Base-by-base conservation (phyloP, 2,797 vertebrate species). In the Labeo calbasu region DNA sequence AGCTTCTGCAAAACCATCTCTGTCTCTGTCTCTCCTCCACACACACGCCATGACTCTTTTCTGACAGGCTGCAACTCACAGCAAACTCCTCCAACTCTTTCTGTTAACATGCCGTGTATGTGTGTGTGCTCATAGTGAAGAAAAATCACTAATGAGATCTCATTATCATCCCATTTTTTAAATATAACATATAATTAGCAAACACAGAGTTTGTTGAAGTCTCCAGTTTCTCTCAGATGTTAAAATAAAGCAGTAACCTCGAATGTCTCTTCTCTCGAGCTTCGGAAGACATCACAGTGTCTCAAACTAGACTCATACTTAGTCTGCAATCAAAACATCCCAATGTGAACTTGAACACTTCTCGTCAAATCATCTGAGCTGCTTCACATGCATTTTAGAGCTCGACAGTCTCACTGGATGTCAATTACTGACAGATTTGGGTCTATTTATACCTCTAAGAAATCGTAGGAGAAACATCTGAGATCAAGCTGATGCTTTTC, bases 1-100 rank as follows among this genome's bases (percentile, higher is more conserved):
- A 59, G 36, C 9, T 57, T 32, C 75, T 82, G 40, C n/a, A 46
- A 75, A 63, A 79, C 76, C 19, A 23, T 81, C 59, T 69, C 13
- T 79, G 55, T 32, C 43, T 5, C 3, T 73, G 51, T 71, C 19
- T 76, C 48, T 40, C 83, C 15, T 40, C 51, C 43, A 11, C 4
- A 51, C 25, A 53, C 88, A 78, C 70, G 66, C 57, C 48, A 76
- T 73, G 86, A 85, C 53, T 80, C 81, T 69, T 79, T 76, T 32
- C 43, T 69, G 25, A 79, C 25, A 61, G 50, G 53, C 51, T 61
- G 63, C 36, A 61, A 69, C 40, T 79, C 19, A 40, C 59, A 70
- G 21, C 17, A 43, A 50, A 65, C 59, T 50, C 14, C 23, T 28
- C 14, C 43, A 57, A 57, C 53, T 57, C 53, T n/a, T 51, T 2